These are phyloP conservation scores for Hedychridium roseum DNA, from an alignment of 2,888 invertebrate species.

Conservation along the genomic window DNA sequence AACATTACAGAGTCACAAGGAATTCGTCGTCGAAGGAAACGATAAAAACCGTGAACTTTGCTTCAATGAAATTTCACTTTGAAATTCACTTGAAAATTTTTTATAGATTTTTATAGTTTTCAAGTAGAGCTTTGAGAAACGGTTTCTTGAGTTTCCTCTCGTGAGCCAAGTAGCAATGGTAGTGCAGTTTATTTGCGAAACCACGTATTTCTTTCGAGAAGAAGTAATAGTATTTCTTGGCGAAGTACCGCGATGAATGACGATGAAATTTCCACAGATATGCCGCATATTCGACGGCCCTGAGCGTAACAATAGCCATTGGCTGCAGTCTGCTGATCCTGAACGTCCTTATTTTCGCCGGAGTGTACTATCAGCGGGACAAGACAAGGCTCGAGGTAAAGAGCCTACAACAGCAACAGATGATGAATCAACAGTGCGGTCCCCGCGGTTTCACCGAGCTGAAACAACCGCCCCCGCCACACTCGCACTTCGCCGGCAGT, in stretches of 20 bases:
- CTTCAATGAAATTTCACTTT: neutral
- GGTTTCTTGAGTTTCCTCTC: too few species aligned
- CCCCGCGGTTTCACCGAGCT: slow-evolving; percentile 68
- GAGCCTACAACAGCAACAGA: slow-evolving; percentile 78
- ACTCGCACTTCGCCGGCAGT: slow-evolving; percentile 82
- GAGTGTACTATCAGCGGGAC: slow-evolving; percentile 91
- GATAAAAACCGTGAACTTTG: too few species aligned
- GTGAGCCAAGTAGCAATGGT: neutral
- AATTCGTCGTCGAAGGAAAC: too few species aligned
- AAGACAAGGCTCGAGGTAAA: slow-evolving; percentile 83
- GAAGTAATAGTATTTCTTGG: too few species aligned
- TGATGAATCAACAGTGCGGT: slow-evolving; percentile 74
- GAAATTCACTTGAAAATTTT: neutral
- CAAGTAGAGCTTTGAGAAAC: neutral
- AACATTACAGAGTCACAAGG: neutral
- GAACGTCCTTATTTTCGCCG: slow-evolving; percentile 93
- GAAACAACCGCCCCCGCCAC: slow-evolving; percentile 70
- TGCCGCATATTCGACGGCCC: slow-evolving; percentile 84
- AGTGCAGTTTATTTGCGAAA: too few species aligned
- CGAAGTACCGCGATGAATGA: too few species aligned
- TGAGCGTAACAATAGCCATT: slow-evolving; percentile 93
- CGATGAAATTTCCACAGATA: slow-evolving; percentile 51
- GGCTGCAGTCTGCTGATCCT: slow-evolving; percentile 91
- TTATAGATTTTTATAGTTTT: neutral
- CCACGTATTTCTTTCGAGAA: too few species aligned